A percentile compares a stretch with the other conserved stretches of the same genome.
Evolutionary conservation across 2,797 vertebrate species (phyloP).

Genomic region (Chaetophractus vellerosus): DNA sequence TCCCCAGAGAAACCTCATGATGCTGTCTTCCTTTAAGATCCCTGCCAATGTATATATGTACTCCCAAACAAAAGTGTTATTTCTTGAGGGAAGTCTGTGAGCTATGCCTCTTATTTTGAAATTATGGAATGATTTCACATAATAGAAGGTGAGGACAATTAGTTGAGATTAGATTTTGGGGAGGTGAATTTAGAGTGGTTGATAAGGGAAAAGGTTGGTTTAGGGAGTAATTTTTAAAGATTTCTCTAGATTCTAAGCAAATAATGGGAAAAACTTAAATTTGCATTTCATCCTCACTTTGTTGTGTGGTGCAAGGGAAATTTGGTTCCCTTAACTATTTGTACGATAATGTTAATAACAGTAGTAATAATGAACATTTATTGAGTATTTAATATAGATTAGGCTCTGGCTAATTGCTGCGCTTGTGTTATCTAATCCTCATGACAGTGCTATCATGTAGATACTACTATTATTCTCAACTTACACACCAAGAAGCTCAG

Average conservation of each 20-base stretch:
- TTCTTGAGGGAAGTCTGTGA: conserved; percentile 1
- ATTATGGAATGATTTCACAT: background rate
- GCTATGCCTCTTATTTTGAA: background rate
- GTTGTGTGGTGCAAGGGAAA: background rate
- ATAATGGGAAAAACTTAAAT: conserved; percentile 11
- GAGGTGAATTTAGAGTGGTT: background rate
- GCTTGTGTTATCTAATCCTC: background rate
- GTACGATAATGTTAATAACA: background rate
- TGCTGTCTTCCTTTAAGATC: background rate
- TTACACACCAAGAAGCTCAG: conserved; percentile 46
- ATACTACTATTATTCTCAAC: background rate
- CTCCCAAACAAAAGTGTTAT: background rate
- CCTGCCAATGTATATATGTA: background rate
- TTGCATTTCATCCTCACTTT: background rate
- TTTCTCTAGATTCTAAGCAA: conserved; percentile 54
- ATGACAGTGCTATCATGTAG: background rate
- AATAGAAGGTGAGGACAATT: conserved; percentile 29
- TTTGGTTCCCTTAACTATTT: background rate
- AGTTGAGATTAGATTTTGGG: conserved; percentile 12
- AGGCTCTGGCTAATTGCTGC: background rate
- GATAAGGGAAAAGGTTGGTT: background rate
- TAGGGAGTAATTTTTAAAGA: conserved; percentile 37
- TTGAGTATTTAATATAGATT: background rate
- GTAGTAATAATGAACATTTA: background rate
- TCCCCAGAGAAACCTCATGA: background rate